A percentile compares a stretch with the other conserved stretches of the same genome.
phyloP scores from a whole-genome alignment of 2,797 vertebrate genomes.

The Mycteria americana region DNA sequence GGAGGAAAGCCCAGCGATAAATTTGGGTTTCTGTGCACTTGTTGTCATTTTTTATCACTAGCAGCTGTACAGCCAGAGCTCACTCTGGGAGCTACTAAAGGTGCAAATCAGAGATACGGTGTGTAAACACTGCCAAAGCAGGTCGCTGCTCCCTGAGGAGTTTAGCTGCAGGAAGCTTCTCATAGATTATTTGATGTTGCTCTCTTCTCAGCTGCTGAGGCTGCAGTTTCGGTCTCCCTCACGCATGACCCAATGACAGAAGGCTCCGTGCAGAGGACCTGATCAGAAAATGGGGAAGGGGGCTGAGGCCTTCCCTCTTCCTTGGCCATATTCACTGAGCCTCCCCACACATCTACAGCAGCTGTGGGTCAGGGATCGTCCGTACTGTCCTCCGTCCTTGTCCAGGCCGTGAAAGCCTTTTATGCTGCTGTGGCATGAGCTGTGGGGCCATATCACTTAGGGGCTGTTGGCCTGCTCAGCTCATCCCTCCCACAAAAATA shows the following conservation, averaged over 20 bases:
- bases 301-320: background rate
- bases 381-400: background rate
- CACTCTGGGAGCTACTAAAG: conserved; percentile 60
- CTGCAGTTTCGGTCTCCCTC: conserved; percentile 5
- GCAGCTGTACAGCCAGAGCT: conserved; percentile 41
- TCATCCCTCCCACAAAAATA: background rate
- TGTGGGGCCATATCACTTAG: background rate
- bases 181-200: conserved; percentile 53
- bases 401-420: background rate
- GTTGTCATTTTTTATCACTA: conserved; percentile 49
- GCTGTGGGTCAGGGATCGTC: background rate
- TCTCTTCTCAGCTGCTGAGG: conserved; percentile 43
- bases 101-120: conserved; percentile 47
- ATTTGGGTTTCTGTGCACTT: conserved; percentile 42
- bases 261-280: background rate
- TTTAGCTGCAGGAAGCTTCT: conserved; percentile 21
- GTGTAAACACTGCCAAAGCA: conserved; percentile 64
- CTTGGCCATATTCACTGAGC: background rate
- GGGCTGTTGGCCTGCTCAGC: background rate
- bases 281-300: background rate
- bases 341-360: background rate
- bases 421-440: background rate
- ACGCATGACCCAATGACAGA: background rate
- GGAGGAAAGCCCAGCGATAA: conserved; percentile 42
- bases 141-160: conserved; percentile 1